Conservation (phyloP, 2,113 vertebrate genomes). For the Xerus inauris region DNA sequence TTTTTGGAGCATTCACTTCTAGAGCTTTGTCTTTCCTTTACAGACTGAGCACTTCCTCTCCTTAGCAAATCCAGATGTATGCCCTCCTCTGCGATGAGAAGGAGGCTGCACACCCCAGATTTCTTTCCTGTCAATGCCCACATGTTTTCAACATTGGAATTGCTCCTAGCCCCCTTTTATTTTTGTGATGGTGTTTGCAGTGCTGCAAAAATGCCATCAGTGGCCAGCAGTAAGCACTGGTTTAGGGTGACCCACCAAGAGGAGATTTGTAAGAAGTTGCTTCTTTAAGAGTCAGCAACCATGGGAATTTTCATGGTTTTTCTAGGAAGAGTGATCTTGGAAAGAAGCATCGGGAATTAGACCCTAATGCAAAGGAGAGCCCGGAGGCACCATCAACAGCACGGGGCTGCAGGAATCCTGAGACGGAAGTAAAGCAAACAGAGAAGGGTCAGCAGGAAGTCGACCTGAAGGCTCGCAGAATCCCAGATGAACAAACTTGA, state of each 20-base stretch:
- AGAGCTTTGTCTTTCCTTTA: neutral
- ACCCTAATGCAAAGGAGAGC: neutral
- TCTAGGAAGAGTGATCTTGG: neutral
- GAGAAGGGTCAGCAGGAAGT: neutral
- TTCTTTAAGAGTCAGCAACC: neutral
- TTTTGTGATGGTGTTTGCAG: neutral
- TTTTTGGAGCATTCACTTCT: neutral
- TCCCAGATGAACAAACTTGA: neutral
- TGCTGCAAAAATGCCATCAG: neutral
- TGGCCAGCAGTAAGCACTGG: neutral
- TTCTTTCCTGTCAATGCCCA: neutral
- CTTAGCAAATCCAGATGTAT: fast-evolving
- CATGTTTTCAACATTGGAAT: neutral
- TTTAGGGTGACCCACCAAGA: neutral
- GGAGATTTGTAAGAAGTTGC: neutral
- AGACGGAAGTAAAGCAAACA: neutral
- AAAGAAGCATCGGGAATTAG: neutral
- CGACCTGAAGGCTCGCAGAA: neutral
- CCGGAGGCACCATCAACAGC: neutral
- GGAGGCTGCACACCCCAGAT: neutral
- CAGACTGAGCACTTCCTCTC: neutral
- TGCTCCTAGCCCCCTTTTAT: neutral
- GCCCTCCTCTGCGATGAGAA: neutral
- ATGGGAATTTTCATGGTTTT: neutral
- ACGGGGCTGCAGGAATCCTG: neutral